These are phyloP conservation scores for Tympanuchus pallidicinctus DNA, from an alignment of 2,113 vertebrate genomes.

Conservation along the genomic window DNA sequence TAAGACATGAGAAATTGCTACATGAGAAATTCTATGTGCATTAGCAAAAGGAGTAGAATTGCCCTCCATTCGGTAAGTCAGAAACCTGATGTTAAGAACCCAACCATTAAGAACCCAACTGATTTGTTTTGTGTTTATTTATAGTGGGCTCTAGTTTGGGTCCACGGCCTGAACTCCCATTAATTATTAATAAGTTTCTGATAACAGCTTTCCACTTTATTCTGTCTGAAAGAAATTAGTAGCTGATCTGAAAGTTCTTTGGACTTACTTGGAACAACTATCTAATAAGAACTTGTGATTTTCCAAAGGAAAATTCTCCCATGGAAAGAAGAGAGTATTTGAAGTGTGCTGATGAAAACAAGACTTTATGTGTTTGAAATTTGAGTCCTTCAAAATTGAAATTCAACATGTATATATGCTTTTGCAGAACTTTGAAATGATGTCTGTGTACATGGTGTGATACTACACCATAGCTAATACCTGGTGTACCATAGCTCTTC, in stretches of 20 bases:
- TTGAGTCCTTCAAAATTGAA: background rate
- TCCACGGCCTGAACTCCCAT: background rate
- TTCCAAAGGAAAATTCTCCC: background rate
- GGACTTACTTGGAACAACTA: background rate
- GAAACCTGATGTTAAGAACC: background rate
- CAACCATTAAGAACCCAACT: background rate
- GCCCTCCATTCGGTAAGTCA: background rate
- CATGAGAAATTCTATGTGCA: background rate
- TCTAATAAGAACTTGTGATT: background rate
- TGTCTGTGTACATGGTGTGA: fast-evolving
- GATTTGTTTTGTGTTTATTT: background rate
- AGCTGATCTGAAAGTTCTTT: background rate
- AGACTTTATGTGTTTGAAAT: background rate
- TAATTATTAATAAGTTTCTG: background rate
- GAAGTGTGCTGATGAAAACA: background rate
- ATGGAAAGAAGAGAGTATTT: background rate
- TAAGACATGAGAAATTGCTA: background rate
- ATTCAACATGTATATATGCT: background rate
- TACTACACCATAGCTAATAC: background rate
- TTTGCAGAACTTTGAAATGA: background rate
- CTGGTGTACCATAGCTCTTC: background rate
- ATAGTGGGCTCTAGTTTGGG: background rate
- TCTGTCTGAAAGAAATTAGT: background rate
- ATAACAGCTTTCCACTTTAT: background rate
- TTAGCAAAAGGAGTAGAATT: background rate